These are phyloP conservation scores for Thymelicus acteon DNA, from an alignment of 2,888 invertebrate genomes.

Conservation along the genomic window DNA sequence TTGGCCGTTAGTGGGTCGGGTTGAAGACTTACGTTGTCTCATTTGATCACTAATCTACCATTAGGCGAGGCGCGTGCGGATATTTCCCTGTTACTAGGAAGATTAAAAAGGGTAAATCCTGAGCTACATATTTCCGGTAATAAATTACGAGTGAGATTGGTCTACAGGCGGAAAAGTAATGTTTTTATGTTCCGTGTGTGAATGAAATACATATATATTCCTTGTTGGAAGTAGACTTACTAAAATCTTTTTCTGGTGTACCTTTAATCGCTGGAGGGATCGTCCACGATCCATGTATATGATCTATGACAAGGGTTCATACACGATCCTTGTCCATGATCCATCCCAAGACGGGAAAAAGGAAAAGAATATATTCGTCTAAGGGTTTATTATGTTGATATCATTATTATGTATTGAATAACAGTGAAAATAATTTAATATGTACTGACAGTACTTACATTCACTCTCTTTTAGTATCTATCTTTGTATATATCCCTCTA, in stretches of 20 bases:
- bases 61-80: no score
- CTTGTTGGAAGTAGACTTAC: neutral
- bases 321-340: neutral
- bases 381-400: no score
- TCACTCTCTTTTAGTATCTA: no score
- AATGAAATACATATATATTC: neutral
- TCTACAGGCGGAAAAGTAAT: neutral
- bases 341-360: neutral
- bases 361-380: neutral
- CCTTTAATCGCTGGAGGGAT: neutral
- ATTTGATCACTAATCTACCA: no score
- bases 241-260: constrained; percentile 1
- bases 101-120: neutral
- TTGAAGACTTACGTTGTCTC: no score
- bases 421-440: no score
- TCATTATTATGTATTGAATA: no score
- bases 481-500: no score
- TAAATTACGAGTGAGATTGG: constrained; percentile 4
- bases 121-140: neutral
- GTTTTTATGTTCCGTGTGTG: neutral
- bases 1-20: no score
- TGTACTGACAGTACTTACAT: no score
- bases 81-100: neutral
- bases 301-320: neutral
- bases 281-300: neutral